Evolutionary conservation across 2,113 vertebrate genomes (phyloP), one percentile per base, ranked within the genome.

Genomic region (Ammodytes dubius): DNA sequence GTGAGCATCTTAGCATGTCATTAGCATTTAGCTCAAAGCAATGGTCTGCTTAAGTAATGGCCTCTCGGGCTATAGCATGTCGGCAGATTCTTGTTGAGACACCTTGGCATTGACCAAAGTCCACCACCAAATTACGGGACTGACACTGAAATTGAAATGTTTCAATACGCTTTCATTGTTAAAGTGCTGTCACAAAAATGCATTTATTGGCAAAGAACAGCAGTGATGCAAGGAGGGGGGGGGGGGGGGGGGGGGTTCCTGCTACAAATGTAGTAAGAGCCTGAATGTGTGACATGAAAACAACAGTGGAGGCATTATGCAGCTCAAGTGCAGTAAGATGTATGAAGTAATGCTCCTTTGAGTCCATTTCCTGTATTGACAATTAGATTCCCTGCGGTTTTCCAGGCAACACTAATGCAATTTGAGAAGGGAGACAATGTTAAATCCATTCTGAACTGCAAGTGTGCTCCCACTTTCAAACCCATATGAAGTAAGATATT

Each of bases 321-420:
- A 58, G 6, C n/a, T 77, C 13, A 39, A 46, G 58, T 52, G 54
- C 49, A 45, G 47, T 66, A 17, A 37, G 12, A 72, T 11, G 15
- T 12, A 40, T 66, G n/a, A 70, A 60, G 53, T 68, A 73, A 42
- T 56, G 76, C 77, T 86, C 73, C 27, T 79, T 13, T 75, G 19
- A 70, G 43, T 87, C 53, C 57, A 90, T 85, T 91, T 90, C 84
- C 89, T 89, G 54, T 70, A 86, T 73, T 74, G 78, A 82, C 80
- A 88, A 90, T 93, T 40, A 52, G 73, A 89, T 92, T 83, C 69
- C 3, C 83, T 79, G 56, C 3, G 56, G 56, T 69, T 77, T 68
- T 67, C 52, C 81, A 67, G 59, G 54, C 56, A 84, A 61, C 85
- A 82, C 79, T 89, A 89, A 89, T 70, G 39, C 64, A 88, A 49